These are phyloP conservation scores for Pyralis farinalis DNA, from an alignment of 2,888 invertebrate species.

Conservation along the genomic window DNA sequence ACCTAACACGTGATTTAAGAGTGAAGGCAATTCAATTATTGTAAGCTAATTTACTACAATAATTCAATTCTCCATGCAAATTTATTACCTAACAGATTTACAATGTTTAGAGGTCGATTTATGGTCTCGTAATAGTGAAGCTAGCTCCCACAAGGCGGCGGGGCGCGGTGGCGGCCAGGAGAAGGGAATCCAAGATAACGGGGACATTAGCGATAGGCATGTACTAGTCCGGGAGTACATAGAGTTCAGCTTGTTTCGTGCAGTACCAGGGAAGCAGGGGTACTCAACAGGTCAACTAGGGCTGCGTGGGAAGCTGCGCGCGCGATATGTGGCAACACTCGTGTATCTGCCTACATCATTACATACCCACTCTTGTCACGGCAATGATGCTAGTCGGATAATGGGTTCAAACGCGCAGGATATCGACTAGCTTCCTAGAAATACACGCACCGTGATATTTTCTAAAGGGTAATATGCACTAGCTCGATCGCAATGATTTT, in stretches of 20 bases:
- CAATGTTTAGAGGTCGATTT: neutral
- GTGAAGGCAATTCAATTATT: too few species aligned
- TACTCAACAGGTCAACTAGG: conserved; percentile 39
- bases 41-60: neutral
- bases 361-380: conserved; percentile 25
- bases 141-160: conserved; percentile 32
- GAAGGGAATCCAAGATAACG: conserved; percentile 40
- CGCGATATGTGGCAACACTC: conserved; percentile 12
- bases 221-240: conserved; percentile 39
- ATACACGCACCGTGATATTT: conserved; percentile 26
- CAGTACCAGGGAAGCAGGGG: conserved; percentile 31
- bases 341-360: conserved; percentile 16
- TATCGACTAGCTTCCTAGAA: conserved; percentile 30
- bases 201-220: conserved; percentile 51
- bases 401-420: conserved; percentile 25
- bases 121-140: conserved; percentile 14
- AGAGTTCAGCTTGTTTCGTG: conserved; percentile 36
- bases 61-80: neutral
- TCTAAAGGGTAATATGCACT: conserved; percentile 16
- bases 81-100: conserved; percentile 3
- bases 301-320: conserved; percentile 47
- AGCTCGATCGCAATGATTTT: too few species aligned
- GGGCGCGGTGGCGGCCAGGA: conserved; percentile 22
- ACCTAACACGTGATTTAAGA: too few species aligned
- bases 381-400: conserved; percentile 23